Evolutionary conservation across 2,113 vertebrate genomes (phyloP), one percentile per base, ranked within the genome.

Genomic region (Herpetotheres cachinnans): DNA sequence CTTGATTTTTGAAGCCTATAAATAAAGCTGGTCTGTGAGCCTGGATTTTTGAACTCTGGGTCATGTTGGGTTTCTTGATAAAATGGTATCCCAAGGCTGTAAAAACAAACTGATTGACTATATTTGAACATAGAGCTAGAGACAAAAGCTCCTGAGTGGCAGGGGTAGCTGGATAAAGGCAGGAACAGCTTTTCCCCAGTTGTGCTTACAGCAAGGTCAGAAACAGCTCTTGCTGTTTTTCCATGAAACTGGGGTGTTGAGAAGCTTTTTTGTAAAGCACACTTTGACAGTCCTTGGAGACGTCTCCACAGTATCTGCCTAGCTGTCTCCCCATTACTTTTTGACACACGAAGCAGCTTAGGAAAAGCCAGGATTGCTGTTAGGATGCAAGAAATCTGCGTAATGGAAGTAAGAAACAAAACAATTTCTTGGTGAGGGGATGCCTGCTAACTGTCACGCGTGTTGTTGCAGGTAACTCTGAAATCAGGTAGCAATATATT

Each of bases 401-500:
- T 62, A 69, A 50, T 71, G 38, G 18, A 95, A 92, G 20, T 42
- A 79, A 44, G 30, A 89, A 89, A 86, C 36, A 40, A 59, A 84
- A 27, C 17, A n/a, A 14, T 36, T 19, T 52, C 14, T 56, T 56
- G n/a, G 15, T 13, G 47, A 81, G 29, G 22, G 13, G 15, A 26
- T 71, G 36, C 36, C 34, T 65, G 19, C 22, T 78, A 9, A 93
- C 34, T 83, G n/a, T 56, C 36, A 50, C 27, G 2, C 1, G 2
- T 96, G 11, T 91, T 71, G 30, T 97, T 98, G 20, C 76, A 99
- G 99, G 99, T 99, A 49, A 98, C 98, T 95, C 95, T 99, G 91
- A 99, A 99, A 95, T 99, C 99, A 58, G 99, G 99, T 36, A 99
- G 99, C 78, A 99, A 99, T 94, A 99, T 99, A 95, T 97, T 99